Base-by-base conservation (phyloP, 1,140 invertebrate species). In the Leptinotarsa undecemlineata region DNA sequence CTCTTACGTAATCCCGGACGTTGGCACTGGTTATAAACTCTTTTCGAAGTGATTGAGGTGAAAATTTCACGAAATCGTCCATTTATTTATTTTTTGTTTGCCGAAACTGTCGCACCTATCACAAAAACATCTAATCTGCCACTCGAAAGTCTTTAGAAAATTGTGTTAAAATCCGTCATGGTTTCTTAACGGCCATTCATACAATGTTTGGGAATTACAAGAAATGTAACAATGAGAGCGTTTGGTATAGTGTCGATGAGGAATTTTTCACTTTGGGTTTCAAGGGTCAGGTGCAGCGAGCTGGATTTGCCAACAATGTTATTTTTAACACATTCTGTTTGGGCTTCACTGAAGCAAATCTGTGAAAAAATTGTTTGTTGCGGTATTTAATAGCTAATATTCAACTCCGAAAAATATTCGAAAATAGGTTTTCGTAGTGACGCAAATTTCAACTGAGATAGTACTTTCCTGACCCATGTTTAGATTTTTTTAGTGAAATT, bases 91-190 rank as follows among this genome's bases (percentile, higher is more conserved):
- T 64, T 21, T 14, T 64, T 64, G 63, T 64, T 64, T 64, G 63
- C 17, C 63, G 14, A 64, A 64, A 26, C 63, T 64, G 63, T 19
- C 17, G 20, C 63, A 64, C 26, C 17, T 20, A 33, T 15, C 63
- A 64, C 63, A 64, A 64, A 64, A 26, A 13, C 63, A 26, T 15
- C 20, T 64, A 64, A 64, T 64, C 63, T 64, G 20, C 63, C 63
- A 64, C 63, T 64, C 63, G 63, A 64, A 64, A 21, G 14, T 64
- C 63, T 21, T 64, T 64, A 64, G n/a, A 64, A 64, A 64, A 64
- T 61, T 33, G 63, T 64, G 63, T 64, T 33, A 33, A 64, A 64
- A 64, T 64, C 63, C 63, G 63, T 20, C 63, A 64, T 19, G 26
- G 63, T 64, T 64, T 64, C 21, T 20, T 33, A 33, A 21, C 62